Conservation (phyloP, 1,140 invertebrate species). For the Heterodera schachtii region DNA sequence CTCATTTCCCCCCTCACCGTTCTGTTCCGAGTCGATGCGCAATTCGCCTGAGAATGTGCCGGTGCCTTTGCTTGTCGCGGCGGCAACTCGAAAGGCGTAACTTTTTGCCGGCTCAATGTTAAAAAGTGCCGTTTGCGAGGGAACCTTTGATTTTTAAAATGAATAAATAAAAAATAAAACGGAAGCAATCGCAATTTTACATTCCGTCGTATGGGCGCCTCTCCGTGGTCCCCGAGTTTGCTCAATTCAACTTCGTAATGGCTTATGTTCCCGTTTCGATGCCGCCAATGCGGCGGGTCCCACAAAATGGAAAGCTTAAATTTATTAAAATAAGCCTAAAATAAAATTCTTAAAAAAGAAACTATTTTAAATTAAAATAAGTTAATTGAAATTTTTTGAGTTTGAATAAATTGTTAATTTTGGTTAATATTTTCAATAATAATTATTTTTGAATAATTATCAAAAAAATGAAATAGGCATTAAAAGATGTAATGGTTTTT, state of each 20-base stretch:
- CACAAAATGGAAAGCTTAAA: constrained; percentile 75
- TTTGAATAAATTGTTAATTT: neutral
- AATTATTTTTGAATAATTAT: no score
- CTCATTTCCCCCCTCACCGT: neutral
- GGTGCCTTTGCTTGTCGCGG: constrained; percentile 59
- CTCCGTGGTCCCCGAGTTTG: constrained; percentile 28
- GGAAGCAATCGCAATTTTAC: constrained; percentile 39
- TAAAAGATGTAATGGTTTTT: no score
- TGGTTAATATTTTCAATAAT: no score
- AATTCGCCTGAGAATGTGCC: constrained; percentile 54
- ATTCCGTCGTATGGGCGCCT: constrained; percentile 27
- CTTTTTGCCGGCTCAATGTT: constrained; percentile 47
- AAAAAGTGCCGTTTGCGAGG: constrained; percentile 45
- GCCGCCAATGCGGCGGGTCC: constrained; percentile 82
- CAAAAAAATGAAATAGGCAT: no score
- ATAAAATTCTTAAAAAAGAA: neutral
- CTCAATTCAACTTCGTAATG: constrained; percentile 76
- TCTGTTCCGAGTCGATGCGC: constrained; percentile 29
- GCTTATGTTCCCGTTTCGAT: constrained; percentile 88
- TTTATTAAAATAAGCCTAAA: neutral
- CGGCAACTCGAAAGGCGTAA: constrained; percentile 61
- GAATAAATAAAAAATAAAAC: neutral
- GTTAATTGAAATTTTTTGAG: neutral
- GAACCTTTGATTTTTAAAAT: constrained; percentile 40
- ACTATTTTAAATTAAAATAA: neutral